These are phyloP conservation scores for Siphamia tubifer DNA, from an alignment of 2,113 vertebrate species.

Conservation along the genomic window DNA sequence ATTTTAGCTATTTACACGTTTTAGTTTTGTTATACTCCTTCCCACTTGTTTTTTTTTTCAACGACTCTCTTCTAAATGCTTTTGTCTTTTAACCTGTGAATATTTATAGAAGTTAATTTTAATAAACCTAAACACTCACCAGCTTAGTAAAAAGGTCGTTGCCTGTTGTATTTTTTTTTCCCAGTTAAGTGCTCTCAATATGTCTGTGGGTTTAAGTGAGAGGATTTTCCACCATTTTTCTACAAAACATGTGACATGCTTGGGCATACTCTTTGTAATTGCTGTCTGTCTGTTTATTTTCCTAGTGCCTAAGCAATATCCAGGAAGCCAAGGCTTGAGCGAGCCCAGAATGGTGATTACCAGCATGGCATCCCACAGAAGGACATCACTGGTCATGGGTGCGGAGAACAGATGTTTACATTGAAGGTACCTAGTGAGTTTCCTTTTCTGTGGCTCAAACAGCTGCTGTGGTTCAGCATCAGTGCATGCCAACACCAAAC, in stretches of 20 bases:
- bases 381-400: constrained; percentile 30
- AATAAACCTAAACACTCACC: not conserved
- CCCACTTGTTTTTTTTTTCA: not conserved
- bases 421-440: constrained; percentile 55
- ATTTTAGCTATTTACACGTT: not conserved
- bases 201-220: constrained; percentile 24
- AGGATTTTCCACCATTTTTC: not conserved
- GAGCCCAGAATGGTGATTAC: constrained; percentile 55
- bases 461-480: constrained; percentile 36
- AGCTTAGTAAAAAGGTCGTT: constrained; percentile 5
- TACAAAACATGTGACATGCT: not conserved
- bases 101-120: not conserved
- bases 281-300: constrained; percentile 42
- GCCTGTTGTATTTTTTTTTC: constrained; percentile 44
- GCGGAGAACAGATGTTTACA: constrained; percentile 52
- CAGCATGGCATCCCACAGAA: constrained; percentile 33
- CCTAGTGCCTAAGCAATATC: constrained; percentile 35
- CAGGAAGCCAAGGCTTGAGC: constrained; percentile 23
- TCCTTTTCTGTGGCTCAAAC: constrained; percentile 7
- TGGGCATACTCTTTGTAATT: constrained; percentile 1
- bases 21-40: not conserved
- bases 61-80: not conserved
- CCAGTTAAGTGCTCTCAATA: constrained; percentile 24
- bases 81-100: not conserved
- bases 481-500: constrained; percentile 26